Conservation (phyloP, 2,888 invertebrate genomes). For the Coecobrya sp. region DNA sequence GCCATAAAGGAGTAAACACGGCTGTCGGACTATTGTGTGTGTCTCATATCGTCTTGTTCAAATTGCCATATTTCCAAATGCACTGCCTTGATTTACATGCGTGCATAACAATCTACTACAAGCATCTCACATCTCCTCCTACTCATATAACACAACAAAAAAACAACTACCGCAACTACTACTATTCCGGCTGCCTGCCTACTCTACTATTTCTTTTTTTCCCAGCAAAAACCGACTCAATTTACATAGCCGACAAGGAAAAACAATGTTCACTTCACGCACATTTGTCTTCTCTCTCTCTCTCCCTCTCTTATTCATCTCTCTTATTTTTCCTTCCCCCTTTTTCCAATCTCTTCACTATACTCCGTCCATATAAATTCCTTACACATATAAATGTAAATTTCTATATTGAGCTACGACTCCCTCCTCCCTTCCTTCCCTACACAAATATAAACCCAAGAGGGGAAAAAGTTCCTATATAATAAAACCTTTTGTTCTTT, state of each 20-base stretch:
- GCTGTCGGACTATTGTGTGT: conserved; percentile 11
- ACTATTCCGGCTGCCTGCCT: conserved; percentile 24
- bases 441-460: conserved; percentile 28
- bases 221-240: conserved; percentile 78
- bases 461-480: conserved; percentile 28
- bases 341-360: conserved; percentile 56
- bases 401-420: conserved; percentile 17
- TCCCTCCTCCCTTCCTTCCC: conserved; percentile 22
- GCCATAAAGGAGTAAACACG: conserved; percentile 78
- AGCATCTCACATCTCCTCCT: conserved; percentile 74
- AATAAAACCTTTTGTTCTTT: conserved; percentile 57
- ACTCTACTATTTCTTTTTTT: conserved; percentile 16
- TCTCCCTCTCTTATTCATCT: conserved; percentile 60
- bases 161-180: conserved; percentile 42
- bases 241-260: conserved; percentile 83
- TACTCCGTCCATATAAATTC: conserved; percentile 15
- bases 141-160: conserved; percentile 42
- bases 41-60: conserved; percentile 25
- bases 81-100: conserved; percentile 74
- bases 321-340: conserved; percentile 40
- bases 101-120: conserved; percentile 66
- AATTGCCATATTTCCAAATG: conserved; percentile 53
- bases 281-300: conserved; percentile 78
- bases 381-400: conserved; percentile 51
- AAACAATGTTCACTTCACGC: conserved; percentile 82